A percentile compares a stretch with the other conserved stretches of the same genome.
These are phyloP conservation scores for Agonopterix arenella DNA, from an alignment of 2,888 invertebrate genomes.

Conservation along the genomic window DNA sequence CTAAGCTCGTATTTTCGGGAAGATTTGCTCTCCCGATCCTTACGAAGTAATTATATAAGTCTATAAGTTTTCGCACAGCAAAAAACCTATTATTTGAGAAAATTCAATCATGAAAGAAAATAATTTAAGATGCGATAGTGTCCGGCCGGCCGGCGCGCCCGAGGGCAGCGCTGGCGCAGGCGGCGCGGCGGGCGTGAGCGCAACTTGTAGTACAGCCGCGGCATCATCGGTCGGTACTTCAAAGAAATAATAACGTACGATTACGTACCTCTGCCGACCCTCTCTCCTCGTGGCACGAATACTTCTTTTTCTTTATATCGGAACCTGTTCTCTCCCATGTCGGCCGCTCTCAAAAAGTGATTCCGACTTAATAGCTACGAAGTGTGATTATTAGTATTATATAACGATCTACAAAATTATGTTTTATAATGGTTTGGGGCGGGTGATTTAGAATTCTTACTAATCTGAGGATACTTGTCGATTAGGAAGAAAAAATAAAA, in stretches of 20 bases:
- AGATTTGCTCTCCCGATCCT: too few relatives aligned
- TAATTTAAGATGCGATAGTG: slow-evolving; percentile 3
- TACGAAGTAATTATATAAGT: too few relatives aligned
- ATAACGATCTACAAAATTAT: slow-evolving; percentile 40
- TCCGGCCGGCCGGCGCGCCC: slow-evolving; percentile 1
- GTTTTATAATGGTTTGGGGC: slow-evolving; percentile 32
- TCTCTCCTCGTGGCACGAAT: slow-evolving; percentile 52
- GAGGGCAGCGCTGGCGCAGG: slow-evolving; percentile 6
- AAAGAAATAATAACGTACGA: slow-evolving; percentile 67
- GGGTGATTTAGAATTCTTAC: not conserved
- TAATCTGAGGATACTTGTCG: too few relatives aligned
- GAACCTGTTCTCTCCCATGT: slow-evolving; percentile 62
- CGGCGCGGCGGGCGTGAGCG: slow-evolving; percentile 14
- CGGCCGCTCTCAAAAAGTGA: slow-evolving; percentile 55
- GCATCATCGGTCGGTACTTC: slow-evolving; percentile 50
- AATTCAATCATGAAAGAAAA: too few relatives aligned
- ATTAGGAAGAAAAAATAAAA: too few relatives aligned
- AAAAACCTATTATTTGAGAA: too few relatives aligned
- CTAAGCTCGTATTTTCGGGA: too few relatives aligned
- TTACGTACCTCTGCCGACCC: slow-evolving; percentile 44
- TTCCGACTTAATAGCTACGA: slow-evolving; percentile 60
- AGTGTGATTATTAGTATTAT: slow-evolving; percentile 64
- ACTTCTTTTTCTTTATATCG: slow-evolving; percentile 52
- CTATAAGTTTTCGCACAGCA: too few relatives aligned
- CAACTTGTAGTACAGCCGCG: slow-evolving; percentile 20